Percentiles rank a stretch among this genome's conserved stretches.
phyloP scores from a whole-genome alignment of 2,888 invertebrate genomes.

The Ptychoptera albimana region DNA sequence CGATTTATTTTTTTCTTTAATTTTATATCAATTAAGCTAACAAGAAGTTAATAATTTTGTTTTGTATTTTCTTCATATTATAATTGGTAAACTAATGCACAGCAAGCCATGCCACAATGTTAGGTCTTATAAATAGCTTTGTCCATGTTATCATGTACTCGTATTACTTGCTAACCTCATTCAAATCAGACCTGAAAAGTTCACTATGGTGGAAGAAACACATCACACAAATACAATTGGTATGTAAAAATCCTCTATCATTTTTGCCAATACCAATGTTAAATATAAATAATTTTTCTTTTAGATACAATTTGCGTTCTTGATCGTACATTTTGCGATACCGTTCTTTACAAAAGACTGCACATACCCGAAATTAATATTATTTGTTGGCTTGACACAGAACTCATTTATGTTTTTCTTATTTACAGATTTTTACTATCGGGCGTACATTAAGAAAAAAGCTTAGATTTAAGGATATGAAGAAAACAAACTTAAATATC shows the following conservation, averaged over 20 bases:
- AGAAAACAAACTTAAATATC: too few species aligned
- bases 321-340: slow-evolving; percentile 38
- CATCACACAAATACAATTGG: slow-evolving; percentile 70
- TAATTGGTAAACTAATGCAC: slow-evolving; percentile 20
- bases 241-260: too few species aligned
- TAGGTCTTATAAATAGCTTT: slow-evolving; percentile 52
- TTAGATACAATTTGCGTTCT: slow-evolving; percentile 42
- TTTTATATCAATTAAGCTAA: too few species aligned
- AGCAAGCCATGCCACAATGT: slow-evolving; percentile 46
- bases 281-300: not conserved
- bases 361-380: slow-evolving; percentile 38
- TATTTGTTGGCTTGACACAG: slow-evolving; percentile 42
- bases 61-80: not conserved
- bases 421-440: slow-evolving; percentile 49
- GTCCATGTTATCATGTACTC: slow-evolving; percentile 72
- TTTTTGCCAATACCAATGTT: too few species aligned
- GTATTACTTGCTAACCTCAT: slow-evolving; percentile 62
- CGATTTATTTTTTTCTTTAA: too few species aligned
- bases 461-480: not conserved
- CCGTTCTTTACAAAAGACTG: slow-evolving; percentile 37
- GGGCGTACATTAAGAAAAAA: slow-evolving; percentile 34
- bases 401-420: slow-evolving; percentile 47
- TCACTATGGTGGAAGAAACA: slow-evolving; percentile 73
- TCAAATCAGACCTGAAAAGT: slow-evolving; percentile 49
- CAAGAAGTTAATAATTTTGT: too few species aligned